Conservation (phyloP, 2,113 vertebrate species). For the Cygnus buccinator region DNA sequence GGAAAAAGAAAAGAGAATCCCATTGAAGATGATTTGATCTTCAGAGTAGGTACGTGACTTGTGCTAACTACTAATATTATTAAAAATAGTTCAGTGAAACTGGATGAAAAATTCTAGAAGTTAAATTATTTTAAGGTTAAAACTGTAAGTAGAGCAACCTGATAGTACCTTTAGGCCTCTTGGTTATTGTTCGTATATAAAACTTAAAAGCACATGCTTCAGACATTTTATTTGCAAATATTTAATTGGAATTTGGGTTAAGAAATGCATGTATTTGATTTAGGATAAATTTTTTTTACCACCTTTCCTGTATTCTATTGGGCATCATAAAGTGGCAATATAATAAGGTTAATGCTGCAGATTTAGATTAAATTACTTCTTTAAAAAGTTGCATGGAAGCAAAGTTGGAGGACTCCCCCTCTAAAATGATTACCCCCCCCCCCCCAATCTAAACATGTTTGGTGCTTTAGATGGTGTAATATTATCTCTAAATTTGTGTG, state of each 20-base stretch:
- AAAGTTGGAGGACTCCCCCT: not conserved
- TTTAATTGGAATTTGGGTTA: not conserved
- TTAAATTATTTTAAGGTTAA: not conserved
- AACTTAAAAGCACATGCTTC: not conserved
- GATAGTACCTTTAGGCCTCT: not conserved
- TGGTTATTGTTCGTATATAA: not conserved
- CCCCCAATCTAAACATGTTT: not conserved
- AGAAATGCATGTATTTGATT: not conserved
- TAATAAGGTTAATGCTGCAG: not conserved
- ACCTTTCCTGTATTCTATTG: not conserved
- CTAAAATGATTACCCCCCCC: not conserved
- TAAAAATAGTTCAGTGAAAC: not conserved
- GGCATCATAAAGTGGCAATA: not conserved
- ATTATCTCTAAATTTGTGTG: not conserved
- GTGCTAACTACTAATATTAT: not conserved
- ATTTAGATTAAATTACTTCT: not conserved
- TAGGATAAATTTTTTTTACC: not conserved
- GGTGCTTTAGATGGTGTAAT: not conserved
- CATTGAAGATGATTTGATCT: conserved; percentile 95
- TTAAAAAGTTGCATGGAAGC: not conserved
- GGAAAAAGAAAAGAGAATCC: conserved; percentile 95
- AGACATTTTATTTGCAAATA: not conserved
- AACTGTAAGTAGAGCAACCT: not conserved
- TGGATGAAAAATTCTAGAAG: not conserved
- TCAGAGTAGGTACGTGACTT: conserved; percentile 87